phyloP scores from a whole-genome alignment of 2,113 vertebrate genomes.

The Fulmarus glacialis region DNA sequence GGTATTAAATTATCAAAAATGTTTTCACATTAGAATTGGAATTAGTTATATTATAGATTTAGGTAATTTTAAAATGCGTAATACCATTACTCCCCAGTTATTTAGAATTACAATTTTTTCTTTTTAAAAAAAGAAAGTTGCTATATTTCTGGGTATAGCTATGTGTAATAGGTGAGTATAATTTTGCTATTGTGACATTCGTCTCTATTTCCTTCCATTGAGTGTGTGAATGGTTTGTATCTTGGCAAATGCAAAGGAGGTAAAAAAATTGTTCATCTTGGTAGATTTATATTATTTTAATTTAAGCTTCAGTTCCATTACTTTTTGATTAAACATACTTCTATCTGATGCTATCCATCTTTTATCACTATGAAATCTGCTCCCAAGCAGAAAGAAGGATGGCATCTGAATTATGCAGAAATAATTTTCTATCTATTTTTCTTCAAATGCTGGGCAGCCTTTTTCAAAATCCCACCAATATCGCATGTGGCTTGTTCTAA shows the following conservation, averaged over 20 bases:
- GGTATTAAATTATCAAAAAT: not conserved
- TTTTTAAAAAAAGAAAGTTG: not conserved
- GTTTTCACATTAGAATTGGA: not conserved
- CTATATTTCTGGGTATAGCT: not conserved
- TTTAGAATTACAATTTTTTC: not conserved
- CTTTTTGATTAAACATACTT: constrained; percentile 71
- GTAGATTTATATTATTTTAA: constrained; percentile 72
- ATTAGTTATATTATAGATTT: not conserved
- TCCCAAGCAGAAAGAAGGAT: constrained; percentile 53
- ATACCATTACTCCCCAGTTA: not conserved
- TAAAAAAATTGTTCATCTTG: constrained; percentile 32
- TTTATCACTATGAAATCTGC: constrained; percentile 58
- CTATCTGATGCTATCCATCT: constrained; percentile 39
- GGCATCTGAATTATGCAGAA: constrained; percentile 62
- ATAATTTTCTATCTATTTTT: constrained; percentile 55
- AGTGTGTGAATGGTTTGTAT: not conserved
- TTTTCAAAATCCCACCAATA: constrained; percentile 45
- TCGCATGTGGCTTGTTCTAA: constrained; percentile 16
- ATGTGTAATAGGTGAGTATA: not conserved
- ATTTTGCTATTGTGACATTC: not conserved
- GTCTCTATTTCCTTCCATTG: not conserved
- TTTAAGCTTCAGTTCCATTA: constrained; percentile 59
- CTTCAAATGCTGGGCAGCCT: constrained; percentile 38
- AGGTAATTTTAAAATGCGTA: not conserved
- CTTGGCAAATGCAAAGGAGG: not conserved